Evolutionary conservation across 2,797 vertebrate genomes (phyloP), one percentile per base, ranked within the genome.

Genomic region (Siniperca undulata): DNA sequence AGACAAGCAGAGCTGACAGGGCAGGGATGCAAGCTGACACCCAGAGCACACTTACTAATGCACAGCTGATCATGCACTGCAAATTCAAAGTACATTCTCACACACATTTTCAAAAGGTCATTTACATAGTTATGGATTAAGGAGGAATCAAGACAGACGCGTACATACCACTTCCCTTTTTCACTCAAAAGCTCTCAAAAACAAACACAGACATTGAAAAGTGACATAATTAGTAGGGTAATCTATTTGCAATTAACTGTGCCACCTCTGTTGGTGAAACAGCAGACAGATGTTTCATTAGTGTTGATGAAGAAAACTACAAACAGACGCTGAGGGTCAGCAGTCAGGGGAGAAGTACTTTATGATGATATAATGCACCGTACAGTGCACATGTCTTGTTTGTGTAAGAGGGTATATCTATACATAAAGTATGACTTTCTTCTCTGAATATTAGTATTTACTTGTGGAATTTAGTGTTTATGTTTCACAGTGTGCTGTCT

Each of bases 261-360:
- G 71, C 53, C 22, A 66, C 81, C 86, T 90, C 81, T 82, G 90
- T 65, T 84, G 77, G 80, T 86, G 87, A 77, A 88, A 73, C 87
- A 86, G 80, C 88, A 71, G 87, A 85, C 93, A 92, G 93, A 93
- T 95, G 93, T 94, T 93, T 90, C 92, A 93, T 93, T 94, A 93
- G 89, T 69, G 83, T 85, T 85, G 85, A 93, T 92, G 86, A 86
- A 86, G 80, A 81, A 89, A 90, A 89, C 74, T 86, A 92, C 84
- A 91, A 89, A 92, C 91, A 93, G 88, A 89, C 48, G 82, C 89
- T 83, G 76, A 90, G 91, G 92, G 91, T 93, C 93, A 92, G 55
- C 58, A 84, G 86, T 86, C 88, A 84, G 70, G 91, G 91, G 89
- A 88, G 76, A 87, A 77, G 80, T 86, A 86, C 68, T 91, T 92